A percentile compares a stretch with the other conserved stretches of the same genome.
Conservation (phyloP, 2,888 invertebrate genomes). For the Ceriagrion tenellum region DNA sequence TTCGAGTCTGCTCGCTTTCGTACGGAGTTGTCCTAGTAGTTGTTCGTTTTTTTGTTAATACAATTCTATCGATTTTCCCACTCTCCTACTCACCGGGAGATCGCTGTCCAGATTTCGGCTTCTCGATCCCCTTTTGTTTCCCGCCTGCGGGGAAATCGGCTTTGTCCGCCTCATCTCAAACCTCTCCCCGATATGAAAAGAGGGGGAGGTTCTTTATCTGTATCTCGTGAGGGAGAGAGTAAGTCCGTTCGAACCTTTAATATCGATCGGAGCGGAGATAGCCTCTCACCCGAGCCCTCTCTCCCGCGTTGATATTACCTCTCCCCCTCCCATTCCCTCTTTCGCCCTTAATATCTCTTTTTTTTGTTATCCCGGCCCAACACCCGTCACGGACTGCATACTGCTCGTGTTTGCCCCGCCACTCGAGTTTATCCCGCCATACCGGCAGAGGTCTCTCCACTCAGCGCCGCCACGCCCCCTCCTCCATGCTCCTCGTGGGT, state of each 20-base stretch:
- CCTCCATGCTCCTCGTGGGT: too few species aligned
- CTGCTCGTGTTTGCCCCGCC: too few species aligned
- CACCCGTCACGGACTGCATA: too few species aligned
- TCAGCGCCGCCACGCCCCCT: too few species aligned
- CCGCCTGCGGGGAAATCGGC: not conserved
- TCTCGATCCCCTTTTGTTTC: not conserved
- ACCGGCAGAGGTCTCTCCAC: too few species aligned
- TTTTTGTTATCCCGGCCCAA: too few species aligned
- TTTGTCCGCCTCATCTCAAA: not conserved
- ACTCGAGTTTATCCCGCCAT: too few species aligned
- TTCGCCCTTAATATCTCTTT: not conserved
- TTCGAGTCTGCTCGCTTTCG: too few species aligned
- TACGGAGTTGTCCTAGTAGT: too few species aligned
- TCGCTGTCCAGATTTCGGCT: not conserved
- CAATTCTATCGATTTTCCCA: too few species aligned
- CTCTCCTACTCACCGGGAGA: not conserved
- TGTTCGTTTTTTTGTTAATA: too few species aligned
- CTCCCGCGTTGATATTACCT: not conserved
- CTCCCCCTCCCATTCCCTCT: not conserved
- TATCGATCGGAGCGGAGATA: not conserved
- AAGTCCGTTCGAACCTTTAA: slow-evolving; percentile 1
- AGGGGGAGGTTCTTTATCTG: not conserved
- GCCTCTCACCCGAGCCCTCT: not conserved
- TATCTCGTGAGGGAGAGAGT: not conserved
- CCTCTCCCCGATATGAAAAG: not conserved